Conservation (phyloP, 1,140 invertebrate species). For the Heliothis virescens region DNA sequence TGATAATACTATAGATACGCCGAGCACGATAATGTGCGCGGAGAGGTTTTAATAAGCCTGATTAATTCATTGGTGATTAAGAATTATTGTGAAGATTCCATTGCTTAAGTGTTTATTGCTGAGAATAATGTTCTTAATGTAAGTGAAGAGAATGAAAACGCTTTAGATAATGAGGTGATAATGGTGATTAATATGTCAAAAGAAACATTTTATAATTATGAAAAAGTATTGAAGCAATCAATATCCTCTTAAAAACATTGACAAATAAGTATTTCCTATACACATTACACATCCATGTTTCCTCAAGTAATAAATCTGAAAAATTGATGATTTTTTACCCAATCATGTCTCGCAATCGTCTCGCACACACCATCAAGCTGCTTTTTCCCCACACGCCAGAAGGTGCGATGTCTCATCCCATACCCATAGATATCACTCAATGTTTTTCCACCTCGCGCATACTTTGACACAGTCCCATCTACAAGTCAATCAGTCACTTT, state of each 20-base stretch:
- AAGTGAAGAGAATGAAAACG: background rate
- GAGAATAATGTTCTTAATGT: background rate
- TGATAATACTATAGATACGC: conserved; percentile 12
- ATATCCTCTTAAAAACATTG: too few species aligned
- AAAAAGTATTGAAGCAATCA: too few species aligned
- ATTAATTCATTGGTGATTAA: conserved; percentile 31
- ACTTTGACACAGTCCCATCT: conserved; percentile 16
- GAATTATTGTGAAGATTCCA: background rate
- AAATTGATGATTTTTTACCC: too few species aligned
- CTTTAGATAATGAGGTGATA: too few species aligned
- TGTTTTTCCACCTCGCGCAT: conserved; percentile 1
- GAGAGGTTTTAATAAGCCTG: conserved; percentile 6
- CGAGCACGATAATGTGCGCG: background rate
- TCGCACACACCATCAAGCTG: background rate
- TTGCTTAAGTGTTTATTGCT: background rate
- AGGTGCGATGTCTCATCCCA: background rate
- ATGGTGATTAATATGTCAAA: too few species aligned
- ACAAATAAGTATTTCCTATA: too few species aligned
- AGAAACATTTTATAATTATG: too few species aligned
- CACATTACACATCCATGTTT: too few species aligned
- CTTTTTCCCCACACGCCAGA: background rate
- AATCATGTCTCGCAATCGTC: too few species aligned
- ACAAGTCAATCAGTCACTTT: conserved; percentile 28
- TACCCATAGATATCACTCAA: conserved; percentile 14
- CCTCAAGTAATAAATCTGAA: too few species aligned